Percentiles rank a stretch among this genome's conserved stretches.
Conservation (phyloP, 2,113 vertebrate genomes). For the Brevimyrus niger region DNA sequence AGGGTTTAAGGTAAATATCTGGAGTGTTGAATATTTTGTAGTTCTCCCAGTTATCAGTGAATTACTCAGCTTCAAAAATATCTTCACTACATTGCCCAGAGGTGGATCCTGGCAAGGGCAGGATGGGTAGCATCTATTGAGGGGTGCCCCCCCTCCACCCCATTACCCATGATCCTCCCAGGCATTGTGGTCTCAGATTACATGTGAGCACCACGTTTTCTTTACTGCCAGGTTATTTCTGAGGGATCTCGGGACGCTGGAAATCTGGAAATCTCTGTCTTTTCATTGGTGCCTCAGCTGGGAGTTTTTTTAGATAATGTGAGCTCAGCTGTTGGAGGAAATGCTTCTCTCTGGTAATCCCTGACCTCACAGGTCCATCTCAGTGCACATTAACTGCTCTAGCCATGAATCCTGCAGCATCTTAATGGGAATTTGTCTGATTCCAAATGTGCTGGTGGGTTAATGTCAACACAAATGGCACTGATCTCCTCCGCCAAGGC, state of each 20-base stretch:
- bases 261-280: background rate
- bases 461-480: background rate
- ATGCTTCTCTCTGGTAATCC: constrained; percentile 40
- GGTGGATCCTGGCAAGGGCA: background rate
- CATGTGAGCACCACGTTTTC: background rate
- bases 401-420: background rate
- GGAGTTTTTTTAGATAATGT: constrained; percentile 50
- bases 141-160: background rate
- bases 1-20: background rate
- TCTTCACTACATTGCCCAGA: background rate
- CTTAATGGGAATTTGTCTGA: background rate
- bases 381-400: background rate
- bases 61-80: background rate
- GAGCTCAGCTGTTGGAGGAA: constrained; percentile 46
- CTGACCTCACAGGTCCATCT: constrained; percentile 48
- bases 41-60: background rate
- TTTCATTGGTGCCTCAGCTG: constrained; percentile 12
- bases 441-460: background rate
- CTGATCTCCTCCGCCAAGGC: background rate
- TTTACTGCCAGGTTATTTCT: background rate
- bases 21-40: background rate
- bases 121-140: background rate
- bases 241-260: background rate
- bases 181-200: background rate
- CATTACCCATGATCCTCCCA: background rate